Base-by-base conservation (phyloP, 2,888 invertebrate species). In the Acanthopleura granulata region DNA sequence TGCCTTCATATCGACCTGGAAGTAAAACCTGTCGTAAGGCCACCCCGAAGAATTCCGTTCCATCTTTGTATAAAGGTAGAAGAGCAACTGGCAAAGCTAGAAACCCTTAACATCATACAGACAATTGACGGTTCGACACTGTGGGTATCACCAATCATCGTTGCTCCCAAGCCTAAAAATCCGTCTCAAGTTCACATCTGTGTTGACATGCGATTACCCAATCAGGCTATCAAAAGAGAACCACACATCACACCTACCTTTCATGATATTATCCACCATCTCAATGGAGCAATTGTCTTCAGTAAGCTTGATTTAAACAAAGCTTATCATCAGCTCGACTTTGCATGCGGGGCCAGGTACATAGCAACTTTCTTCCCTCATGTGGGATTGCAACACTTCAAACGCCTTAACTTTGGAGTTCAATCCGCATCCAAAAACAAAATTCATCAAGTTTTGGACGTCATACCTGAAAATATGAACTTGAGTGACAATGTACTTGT, bases 121-220 rank as follows among this genome's bases (percentile, higher is more conserved):
- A 77, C 72, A 70, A 79, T 80, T 15, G 78, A 78, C 50, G 82
- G 80, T 1, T 81, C 82, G 14, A 81, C 81, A 40, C 78, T 81
- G 0, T 84, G 84, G 82, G 82, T 85, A 22, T 78, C 79, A 29
- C 81, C 81, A 6, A 76, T 81, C 0, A 79, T 82, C 11, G 76
- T 78, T 14, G 78, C 75, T 14, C 79, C 82, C 6, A 79, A 80
- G 69, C 75, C 75, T 6, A 80, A 84, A 49, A 71, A 74, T 12
- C 40, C 73, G 22, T 62, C 62, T 40, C 62, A 72, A 51, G 73
- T 84, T 18, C 50, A 83, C 49, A 76, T 85, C n/a, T 84, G 82
- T 72, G 75, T 82, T 0, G 80, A 85, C 71, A 82, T 81, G 78
- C 69, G 79, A 25, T 57, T 74, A 70, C 73, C 79, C 15, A 82